Base-by-base conservation (phyloP, 2,113 vertebrate species). In the Sialia sialis region DNA sequence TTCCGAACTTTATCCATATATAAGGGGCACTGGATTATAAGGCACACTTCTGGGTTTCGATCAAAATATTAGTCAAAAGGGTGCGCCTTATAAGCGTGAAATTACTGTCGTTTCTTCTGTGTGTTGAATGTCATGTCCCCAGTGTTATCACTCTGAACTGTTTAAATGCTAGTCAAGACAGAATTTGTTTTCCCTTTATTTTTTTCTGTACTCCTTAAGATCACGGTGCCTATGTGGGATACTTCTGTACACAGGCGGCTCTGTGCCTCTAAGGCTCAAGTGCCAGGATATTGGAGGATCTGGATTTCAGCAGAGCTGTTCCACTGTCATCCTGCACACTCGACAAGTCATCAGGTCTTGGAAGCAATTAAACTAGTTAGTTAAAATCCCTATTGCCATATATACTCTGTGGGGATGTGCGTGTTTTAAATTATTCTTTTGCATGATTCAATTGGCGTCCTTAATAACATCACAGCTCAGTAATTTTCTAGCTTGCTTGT, bases 391-490 rank as follows among this genome's bases (percentile, higher is more conserved):
- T 59, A 7, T 67, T 87, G 23, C 23, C 60, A 22, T 55, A 77
- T 43, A 74, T 55, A 84, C 13, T 9, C 2, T 0, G 8, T 8
- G 13, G 3, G 2, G 17, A 5, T 10, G 3, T 6, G 25, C 25
- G 22, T 34, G 19, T 32, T 25, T 67, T 68, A 72, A 81, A 72
- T 89, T 48, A 48, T 19, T 63, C n/a, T 80, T 60, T 62, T 48
- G 7, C 14, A 36, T 51, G 11, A 56, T 87, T 89, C 23, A 46
- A 6, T 81, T 92, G 60, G n/a, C 6, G 0, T 8, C 55, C 26
- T 76, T 64, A 66, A 39, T 41, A 89, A 52, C n/a, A 51, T 70
- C 46, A 75, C 19, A 44, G 36, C 27, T 72, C 69, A 84, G 19
- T 69, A 59, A 75, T 93, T 82, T 82, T 93, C 39, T 74, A 59